A percentile compares a stretch with the other conserved stretches of the same genome.
phyloP scores from a whole-genome alignment of 1,140 invertebrate genomes.

The Latrodectus geometricus region DNA sequence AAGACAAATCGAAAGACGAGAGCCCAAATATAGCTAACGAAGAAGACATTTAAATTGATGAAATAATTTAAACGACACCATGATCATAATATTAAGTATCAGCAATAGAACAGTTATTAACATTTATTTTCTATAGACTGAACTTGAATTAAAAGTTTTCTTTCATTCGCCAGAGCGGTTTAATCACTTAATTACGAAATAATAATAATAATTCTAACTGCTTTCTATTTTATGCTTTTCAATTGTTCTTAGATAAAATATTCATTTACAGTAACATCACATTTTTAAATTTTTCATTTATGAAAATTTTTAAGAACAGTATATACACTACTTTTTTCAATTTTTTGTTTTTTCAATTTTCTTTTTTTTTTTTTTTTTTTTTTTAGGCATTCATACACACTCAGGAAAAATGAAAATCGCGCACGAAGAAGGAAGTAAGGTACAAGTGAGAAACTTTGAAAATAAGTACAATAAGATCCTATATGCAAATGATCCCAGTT shows the following conservation, averaged over 20 bases:
- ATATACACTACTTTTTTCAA: constrained; percentile 7
- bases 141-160: constrained; percentile 15
- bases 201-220: constrained; percentile 6
- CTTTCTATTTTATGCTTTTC: constrained; percentile 19
- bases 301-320: constrained; percentile 6
- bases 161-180: constrained; percentile 1
- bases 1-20: constrained; percentile 25
- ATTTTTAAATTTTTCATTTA: constrained; percentile 4
- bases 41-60: constrained; percentile 25
- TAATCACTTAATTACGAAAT: constrained; percentile 7
- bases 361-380: too few species aligned
- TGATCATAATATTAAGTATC: constrained; percentile 8
- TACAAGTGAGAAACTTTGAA: too few species aligned
- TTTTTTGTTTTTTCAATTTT: constrained; percentile 3
- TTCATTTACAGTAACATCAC: not conserved
- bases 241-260: constrained; percentile 15
- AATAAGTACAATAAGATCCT: too few species aligned
- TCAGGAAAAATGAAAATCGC: too few species aligned
- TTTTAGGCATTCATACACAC: too few species aligned
- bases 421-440: too few species aligned
- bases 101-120: constrained; percentile 7
- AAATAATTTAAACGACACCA: not conserved
- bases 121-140: constrained; percentile 10
- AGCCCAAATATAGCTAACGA: constrained; percentile 12
- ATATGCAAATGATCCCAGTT: too few species aligned